phyloP scores from a whole-genome alignment of 2,113 vertebrate species.

The Apteryx mantelli region DNA sequence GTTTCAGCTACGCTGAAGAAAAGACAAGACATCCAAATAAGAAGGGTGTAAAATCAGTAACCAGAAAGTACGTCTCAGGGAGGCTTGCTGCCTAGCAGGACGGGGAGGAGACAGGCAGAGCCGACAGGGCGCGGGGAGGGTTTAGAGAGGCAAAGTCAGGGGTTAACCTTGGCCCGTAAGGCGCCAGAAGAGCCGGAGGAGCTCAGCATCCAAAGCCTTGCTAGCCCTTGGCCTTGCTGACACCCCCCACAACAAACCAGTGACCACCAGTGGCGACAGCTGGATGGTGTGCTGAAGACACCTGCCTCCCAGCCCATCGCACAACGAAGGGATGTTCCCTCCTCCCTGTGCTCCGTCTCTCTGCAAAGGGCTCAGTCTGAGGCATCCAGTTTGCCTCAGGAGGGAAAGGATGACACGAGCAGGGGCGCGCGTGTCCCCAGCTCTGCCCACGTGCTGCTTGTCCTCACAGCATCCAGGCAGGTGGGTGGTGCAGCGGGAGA shows the following conservation, averaged over 20 bases:
- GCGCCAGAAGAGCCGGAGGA: background rate
- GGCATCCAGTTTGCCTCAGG: background rate
- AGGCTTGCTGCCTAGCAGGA: background rate
- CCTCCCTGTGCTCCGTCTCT: background rate
- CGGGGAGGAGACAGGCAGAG: background rate
- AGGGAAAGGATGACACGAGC: background rate
- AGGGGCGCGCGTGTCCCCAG: background rate
- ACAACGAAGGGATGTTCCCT: background rate
- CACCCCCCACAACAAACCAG: background rate
- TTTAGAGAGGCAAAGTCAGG: constrained; percentile 19
- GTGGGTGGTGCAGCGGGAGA: background rate
- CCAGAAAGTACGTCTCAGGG: background rate
- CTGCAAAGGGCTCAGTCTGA: background rate
- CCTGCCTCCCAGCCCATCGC: background rate
- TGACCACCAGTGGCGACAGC: background rate
- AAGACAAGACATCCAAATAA: background rate
- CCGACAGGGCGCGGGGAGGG: background rate
- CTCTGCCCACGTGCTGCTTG: background rate
- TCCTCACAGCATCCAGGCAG: background rate
- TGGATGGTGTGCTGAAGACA: background rate
- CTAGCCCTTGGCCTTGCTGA: background rate
- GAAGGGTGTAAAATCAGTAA: background rate
- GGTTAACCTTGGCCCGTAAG: constrained; percentile 18
- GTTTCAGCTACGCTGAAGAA: background rate
- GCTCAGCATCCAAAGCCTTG: constrained; percentile 3